Conservation (phyloP, 1,140 invertebrate species). For the Magallana gigas region DNA sequence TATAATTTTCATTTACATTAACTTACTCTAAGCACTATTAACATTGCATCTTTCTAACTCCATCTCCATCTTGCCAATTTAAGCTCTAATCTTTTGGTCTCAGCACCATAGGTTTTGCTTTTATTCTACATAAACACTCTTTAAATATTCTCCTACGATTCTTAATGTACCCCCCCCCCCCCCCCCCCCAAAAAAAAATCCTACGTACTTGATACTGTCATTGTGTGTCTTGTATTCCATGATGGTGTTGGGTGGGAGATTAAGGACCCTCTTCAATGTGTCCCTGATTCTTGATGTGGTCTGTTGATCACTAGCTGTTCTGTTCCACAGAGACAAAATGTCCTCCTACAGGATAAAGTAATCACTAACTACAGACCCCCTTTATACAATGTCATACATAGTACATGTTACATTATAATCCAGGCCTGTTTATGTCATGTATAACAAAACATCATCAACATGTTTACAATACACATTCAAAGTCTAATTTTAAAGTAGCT, state of each 20-base stretch:
- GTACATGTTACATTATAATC: no score
- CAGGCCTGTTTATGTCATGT: no score
- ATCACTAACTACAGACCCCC: no score
- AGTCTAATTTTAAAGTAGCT: no score
- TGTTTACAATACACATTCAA: no score
- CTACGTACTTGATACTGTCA: conserved; percentile 86
- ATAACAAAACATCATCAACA: no score
- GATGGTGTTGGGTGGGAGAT: conserved; percentile 93
- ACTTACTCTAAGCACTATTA: no score
- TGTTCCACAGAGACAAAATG: conserved; percentile 98
- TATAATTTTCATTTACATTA: no score
- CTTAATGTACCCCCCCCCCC: background rate
- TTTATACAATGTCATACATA: no score
- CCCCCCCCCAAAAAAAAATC: no score
- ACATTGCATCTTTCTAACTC: no score
- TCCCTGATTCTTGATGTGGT: conserved; percentile 95
- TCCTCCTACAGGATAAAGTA: conserved; percentile 88
- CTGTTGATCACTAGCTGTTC: conserved; percentile 91
- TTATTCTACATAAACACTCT: background rate
- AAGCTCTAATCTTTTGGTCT: background rate
- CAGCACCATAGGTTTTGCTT: background rate
- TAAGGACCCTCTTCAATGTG: conserved; percentile 94
- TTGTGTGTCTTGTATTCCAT: conserved; percentile 98
- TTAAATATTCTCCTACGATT: background rate
- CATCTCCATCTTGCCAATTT: no score